Base-by-base conservation (phyloP, 2,797 vertebrate genomes). In the Denticeps clupeoides region DNA sequence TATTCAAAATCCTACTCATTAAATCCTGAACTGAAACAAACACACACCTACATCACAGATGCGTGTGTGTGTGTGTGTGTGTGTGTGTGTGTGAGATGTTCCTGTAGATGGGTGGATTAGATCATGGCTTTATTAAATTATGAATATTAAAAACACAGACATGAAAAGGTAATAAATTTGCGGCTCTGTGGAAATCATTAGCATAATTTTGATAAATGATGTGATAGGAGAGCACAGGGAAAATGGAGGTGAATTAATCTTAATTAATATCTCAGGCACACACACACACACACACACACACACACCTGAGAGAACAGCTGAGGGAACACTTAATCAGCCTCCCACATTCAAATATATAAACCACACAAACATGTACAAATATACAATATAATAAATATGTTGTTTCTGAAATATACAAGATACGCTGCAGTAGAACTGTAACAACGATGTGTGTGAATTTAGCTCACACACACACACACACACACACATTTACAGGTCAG, bases 41-140 rank as follows among this genome's bases (percentile, higher is more conserved):
- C 33, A 22, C 37, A 41, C 11, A n/a, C 33, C 18, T 49, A 51
- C 47, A 41, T 47, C 46, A 54, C 50, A 40, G n/a, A 32, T 5
- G 12, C 49, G 45, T 53, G 18, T 32, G 42, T 41, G 50, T 38
- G 48, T 48, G 53, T 53, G 41, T 45, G 29, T 27, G 23, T 55
- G 27, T 31, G 40, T 43, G 27, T 46, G 22, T 18, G 8, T 21
- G 50, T n/a, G 26, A 24, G 27, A 4, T 47, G n/a, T 25, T 6
- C n/a, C n/a, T 28, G 8, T 4, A n/a, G 12, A 5, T 29, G 53
- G 85, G 89, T 89, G 88, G 88, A 77, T 84, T 80, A 70, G 82
- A 86, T 82, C 84, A 81, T 82, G 84, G 83, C 85, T 80, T 94
- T 92, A 95, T 92, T 93, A 90, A 93, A 94, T 93, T 89, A 94